Evolutionary conservation across 2,797 vertebrate species (phyloP).

Genomic region (Anguilla marmorata): DNA sequence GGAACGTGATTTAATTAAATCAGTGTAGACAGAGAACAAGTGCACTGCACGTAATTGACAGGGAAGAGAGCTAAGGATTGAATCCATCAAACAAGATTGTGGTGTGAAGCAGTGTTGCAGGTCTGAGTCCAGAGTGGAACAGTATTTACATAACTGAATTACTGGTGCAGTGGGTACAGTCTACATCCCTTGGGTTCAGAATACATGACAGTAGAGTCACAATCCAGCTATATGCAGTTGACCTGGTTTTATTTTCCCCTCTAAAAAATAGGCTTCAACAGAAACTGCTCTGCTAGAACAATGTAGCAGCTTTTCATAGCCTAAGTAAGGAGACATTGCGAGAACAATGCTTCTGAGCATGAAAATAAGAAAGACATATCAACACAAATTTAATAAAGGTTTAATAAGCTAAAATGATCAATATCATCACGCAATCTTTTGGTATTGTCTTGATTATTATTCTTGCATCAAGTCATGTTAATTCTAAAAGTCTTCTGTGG

Average conservation of each 20-base stretch:
- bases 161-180: not conserved
- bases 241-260: not conserved
- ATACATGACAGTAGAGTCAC: not conserved
- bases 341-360: too few relatives aligned
- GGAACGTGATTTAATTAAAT: not conserved
- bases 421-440: too few relatives aligned
- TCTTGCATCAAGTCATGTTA: constrained; percentile 12
- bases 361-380: too few relatives aligned
- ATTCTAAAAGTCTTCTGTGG: too few relatives aligned
- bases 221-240: not conserved
- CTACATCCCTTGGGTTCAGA: not conserved
- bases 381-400: too few relatives aligned
- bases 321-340: too few relatives aligned
- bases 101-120: not conserved
- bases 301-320: too few relatives aligned
- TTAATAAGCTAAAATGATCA: constrained; percentile 19
- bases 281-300: not conserved
- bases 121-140: not conserved
- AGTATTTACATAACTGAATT: not conserved
- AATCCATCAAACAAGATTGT: not conserved
- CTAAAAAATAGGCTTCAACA: not conserved
- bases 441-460: not conserved
- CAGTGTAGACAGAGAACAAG: not conserved
- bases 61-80: not conserved
- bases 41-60: not conserved